phyloP scores from a whole-genome alignment of 2,113 vertebrate species.

The Ancistrus triradiatus region DNA sequence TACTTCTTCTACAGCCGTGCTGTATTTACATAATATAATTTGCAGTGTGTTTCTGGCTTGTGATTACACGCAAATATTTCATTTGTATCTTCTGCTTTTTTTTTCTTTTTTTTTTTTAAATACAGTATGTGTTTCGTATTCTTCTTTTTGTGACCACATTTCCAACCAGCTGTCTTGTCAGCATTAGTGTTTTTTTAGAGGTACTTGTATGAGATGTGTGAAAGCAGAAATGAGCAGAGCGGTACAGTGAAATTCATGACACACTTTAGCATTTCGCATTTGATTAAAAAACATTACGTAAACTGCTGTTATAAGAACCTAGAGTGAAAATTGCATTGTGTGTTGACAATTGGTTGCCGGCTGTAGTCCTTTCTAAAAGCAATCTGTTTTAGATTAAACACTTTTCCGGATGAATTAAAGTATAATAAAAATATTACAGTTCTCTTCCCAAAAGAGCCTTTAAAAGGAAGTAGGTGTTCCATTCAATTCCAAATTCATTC shows the following conservation, averaged over 20 bases:
- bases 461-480: conserved; percentile 36
- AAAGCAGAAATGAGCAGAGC: conserved; percentile 25
- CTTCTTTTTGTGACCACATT: neutral
- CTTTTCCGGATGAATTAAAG: conserved; percentile 51
- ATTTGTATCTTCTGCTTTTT: too few relatives aligned
- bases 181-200: conserved; percentile 12
- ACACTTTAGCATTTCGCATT: conserved; percentile 43
- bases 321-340: conserved; percentile 46
- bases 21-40: too few relatives aligned
- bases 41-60: too few relatives aligned
- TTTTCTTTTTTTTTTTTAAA: too few relatives aligned
- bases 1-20: too few relatives aligned
- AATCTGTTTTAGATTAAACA: conserved; percentile 49
- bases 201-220: conserved; percentile 24
- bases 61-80: too few relatives aligned
- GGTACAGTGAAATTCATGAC: conserved; percentile 31
- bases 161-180: conserved; percentile 21
- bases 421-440: conserved; percentile 40
- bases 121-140: too few relatives aligned
- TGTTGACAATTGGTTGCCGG: conserved; percentile 46
- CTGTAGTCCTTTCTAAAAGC: conserved; percentile 45
- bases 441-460: conserved; percentile 36
- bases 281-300: conserved; percentile 47
- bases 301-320: conserved; percentile 40
- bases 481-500: conserved; percentile 43